A percentile compares a stretch with the other conserved stretches of the same genome.
phyloP scores from a whole-genome alignment of 2,888 invertebrate species.

The Apodemia duryi region DNA sequence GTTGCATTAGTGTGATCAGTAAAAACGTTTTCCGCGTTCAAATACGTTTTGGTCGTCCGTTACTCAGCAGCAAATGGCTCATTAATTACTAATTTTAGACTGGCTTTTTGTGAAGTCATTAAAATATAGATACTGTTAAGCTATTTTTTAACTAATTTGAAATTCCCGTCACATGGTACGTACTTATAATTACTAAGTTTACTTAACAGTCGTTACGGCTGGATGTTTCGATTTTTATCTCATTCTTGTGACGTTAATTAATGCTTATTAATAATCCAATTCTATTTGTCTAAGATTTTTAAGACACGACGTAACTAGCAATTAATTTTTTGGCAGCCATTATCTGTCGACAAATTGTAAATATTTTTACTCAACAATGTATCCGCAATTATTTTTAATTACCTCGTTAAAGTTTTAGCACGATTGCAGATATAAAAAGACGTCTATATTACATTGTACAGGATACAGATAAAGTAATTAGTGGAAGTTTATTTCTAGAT shows the following conservation, averaged over 20 bases:
- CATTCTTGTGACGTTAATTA: background rate
- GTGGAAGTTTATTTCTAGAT: background rate
- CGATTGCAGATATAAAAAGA: background rate
- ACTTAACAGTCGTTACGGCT: background rate
- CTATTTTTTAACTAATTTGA: constrained; percentile 4
- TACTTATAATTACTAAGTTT: background rate
- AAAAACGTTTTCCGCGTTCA: constrained; percentile 21
- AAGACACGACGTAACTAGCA: background rate
- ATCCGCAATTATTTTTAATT: constrained; percentile 9
- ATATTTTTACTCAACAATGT: constrained; percentile 4
- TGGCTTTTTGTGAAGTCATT: constrained; percentile 18
- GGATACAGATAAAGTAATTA: background rate
- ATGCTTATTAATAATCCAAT: background rate
- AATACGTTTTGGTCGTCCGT: constrained; percentile 26
- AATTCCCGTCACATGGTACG: background rate
- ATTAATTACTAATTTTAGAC: constrained; percentile 34
- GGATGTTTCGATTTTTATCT: background rate
- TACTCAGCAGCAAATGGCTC: constrained; percentile 28
- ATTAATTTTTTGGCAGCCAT: constrained; percentile 11
- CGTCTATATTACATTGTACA: background rate
- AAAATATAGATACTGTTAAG: constrained; percentile 18
- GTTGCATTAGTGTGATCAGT: constrained; percentile 22
- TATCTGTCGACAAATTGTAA: constrained; percentile 11
- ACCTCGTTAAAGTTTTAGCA: constrained; percentile 5
- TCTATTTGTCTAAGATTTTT: background rate